phyloP scores from a whole-genome alignment of 2,888 invertebrate genomes.

The Lutraria lutraria region DNA sequence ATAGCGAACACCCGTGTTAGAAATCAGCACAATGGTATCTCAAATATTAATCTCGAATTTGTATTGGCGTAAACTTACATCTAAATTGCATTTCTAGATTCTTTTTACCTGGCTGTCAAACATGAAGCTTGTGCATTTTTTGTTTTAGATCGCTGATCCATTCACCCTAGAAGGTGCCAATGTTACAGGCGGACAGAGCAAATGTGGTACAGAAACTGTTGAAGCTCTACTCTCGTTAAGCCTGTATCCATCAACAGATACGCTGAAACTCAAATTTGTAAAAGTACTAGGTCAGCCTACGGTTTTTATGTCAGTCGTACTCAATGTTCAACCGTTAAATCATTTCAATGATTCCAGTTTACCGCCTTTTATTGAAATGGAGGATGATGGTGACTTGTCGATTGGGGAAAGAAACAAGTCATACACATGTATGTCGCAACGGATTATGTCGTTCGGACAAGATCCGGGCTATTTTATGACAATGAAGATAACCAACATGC shows the following conservation, averaged over 20 bases:
- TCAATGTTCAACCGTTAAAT: neutral
- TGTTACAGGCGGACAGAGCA: neutral
- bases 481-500: slow-evolving; percentile 27
- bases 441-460: slow-evolving; percentile 8
- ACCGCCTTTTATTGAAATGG: neutral
- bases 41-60: too few relatives aligned
- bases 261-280: slow-evolving; percentile 7
- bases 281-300: neutral
- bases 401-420: slow-evolving; percentile 23
- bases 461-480: slow-evolving; percentile 38
- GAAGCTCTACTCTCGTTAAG: neutral
- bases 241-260: slow-evolving; percentile 14
- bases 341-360: slow-evolving; percentile 20
- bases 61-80: too few relatives aligned
- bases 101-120: neutral
- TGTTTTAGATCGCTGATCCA: slow-evolving; percentile 9
- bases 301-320: neutral
- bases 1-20: too few relatives aligned
- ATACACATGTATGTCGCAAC: slow-evolving; percentile 6
- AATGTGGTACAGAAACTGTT: slow-evolving; percentile 3
- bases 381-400: slow-evolving; percentile 3
- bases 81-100: too few relatives aligned
- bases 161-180: slow-evolving; percentile 24
- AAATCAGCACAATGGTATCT: too few relatives aligned
- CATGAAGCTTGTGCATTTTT: neutral